Base-by-base conservation (phyloP, 2,113 vertebrate genomes). In the Craseonycteris thonglongyai region DNA sequence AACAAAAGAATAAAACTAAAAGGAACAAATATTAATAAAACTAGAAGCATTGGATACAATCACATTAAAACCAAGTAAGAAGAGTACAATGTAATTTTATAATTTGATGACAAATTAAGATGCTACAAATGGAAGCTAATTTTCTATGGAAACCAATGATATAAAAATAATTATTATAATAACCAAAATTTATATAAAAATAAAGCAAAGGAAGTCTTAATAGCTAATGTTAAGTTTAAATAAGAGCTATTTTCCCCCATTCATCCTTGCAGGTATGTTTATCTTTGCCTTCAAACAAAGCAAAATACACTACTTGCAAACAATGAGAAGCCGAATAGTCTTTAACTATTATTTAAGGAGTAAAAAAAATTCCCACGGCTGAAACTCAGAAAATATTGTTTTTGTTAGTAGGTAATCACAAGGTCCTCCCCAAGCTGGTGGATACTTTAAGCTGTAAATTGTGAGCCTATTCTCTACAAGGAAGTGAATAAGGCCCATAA, bases 101-200 rank as follows among this genome's bases (percentile, higher is more conserved):
- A 84, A 88, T 78, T 56, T 33, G 54, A 95, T 96, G 42, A 74
- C 76, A 84, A 54, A 84, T 59, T 51, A 93, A 88, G 35, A 90
- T 65, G 47, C 15, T 88, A 40, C 35, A 58, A 54, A 66, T 40
- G 35, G 8, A 83, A 84, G 42, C 61, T 42, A 88, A 74, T 68
- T 91, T 93, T 74, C 76, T 42, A 88, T 56, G 65, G 71, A 85
- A 95, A 91, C 58, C 13, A 33, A 38, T 61, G 49, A 15, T n/a
- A 68, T 35, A 65, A 84, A 58, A 80, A 81, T 87, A 69, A 91
- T 66, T 71, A 58, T 45, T 61, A 68, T n/a, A 63, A 74, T 68
- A 51, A 68, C 15, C 35, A 90, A 59, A 90, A 91, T 61, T 47
- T 54, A 89, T 28, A 63, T 24, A 72, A 88, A 90, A 89, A 47